phyloP scores from a whole-genome alignment of 2,113 vertebrate genomes.

The Hippocampus comes region DNA sequence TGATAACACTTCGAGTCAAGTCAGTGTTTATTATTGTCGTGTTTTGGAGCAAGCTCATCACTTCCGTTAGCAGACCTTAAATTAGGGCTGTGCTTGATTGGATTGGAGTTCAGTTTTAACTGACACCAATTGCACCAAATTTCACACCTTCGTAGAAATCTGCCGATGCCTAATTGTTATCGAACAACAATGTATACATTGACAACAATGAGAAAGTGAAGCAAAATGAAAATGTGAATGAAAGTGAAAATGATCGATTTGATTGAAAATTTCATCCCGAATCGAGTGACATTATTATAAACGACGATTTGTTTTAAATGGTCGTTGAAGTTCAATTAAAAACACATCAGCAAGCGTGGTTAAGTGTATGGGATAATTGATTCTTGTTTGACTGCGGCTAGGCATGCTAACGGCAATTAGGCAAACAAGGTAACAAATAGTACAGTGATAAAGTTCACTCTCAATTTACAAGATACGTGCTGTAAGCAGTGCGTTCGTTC shows the following conservation, averaged over 20 bases:
- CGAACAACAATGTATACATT: not conserved
- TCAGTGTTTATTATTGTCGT: not conserved
- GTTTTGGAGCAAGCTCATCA: not conserved
- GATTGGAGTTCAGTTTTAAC: not conserved
- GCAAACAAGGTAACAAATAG: not conserved
- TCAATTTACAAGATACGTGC: not conserved
- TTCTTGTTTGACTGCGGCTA: not conserved
- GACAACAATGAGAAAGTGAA: not conserved
- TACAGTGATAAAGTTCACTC: not conserved
- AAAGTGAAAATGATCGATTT: not conserved
- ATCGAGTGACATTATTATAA: not conserved
- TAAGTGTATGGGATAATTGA: not conserved
- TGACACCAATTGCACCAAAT: not conserved
- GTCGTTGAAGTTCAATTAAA: conserved; percentile 2
- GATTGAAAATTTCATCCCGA: not conserved
- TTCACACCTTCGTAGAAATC: not conserved
- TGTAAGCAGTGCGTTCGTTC: not conserved
- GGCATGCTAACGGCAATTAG: not conserved
- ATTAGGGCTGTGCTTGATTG: not conserved
- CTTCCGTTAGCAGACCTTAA: not conserved
- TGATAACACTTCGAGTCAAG: not conserved
- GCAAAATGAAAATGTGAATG: not conserved
- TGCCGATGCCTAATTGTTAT: not conserved
- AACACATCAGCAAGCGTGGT: not conserved
- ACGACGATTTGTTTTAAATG: not conserved